Percentiles rank a stretch among this genome's conserved stretches.
phyloP scores from a whole-genome alignment of 2,888 invertebrate species.

The Eristalis pertinax region DNA sequence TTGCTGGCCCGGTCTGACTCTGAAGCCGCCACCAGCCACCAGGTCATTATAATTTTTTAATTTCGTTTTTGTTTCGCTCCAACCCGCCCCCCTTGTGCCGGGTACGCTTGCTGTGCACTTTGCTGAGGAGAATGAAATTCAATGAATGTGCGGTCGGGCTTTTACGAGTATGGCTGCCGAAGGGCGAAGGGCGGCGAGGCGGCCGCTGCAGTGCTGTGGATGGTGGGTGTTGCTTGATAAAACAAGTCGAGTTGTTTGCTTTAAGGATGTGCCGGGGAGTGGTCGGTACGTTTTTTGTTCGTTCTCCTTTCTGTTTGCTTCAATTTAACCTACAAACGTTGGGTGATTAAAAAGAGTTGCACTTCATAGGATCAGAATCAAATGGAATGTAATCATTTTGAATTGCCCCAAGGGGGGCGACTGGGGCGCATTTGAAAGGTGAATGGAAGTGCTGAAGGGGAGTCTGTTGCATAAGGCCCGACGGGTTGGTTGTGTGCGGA shows the following conservation, averaged over 20 bases:
- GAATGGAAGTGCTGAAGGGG: not conserved
- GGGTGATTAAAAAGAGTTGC: slow-evolving; percentile 11
- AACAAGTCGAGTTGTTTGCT: slow-evolving; percentile 32
- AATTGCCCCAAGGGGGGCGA: not conserved
- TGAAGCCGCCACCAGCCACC: slow-evolving; percentile 36
- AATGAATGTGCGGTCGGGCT: slow-evolving; percentile 60
- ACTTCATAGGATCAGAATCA: not conserved
- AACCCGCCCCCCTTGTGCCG: not conserved
- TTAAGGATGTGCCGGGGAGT: slow-evolving; percentile 1
- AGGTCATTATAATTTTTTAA: slow-evolving; percentile 67
- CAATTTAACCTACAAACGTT: slow-evolving; percentile 20
- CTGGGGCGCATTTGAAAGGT: too few species aligned
- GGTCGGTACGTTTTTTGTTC: not conserved
- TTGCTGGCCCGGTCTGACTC: not conserved
- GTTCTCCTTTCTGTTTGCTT: not conserved
- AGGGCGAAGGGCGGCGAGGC: slow-evolving; percentile 31
- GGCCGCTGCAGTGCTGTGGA: slow-evolving; percentile 16
- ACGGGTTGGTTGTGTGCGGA: not conserved
- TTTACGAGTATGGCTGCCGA: slow-evolving; percentile 42
- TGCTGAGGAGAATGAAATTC: slow-evolving; percentile 47
- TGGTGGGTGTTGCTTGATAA: slow-evolving; percentile 18
- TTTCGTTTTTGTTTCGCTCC: slow-evolving; percentile 26
- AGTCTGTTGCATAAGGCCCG: not conserved
- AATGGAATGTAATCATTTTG: not conserved
- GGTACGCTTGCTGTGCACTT: not conserved